Evolutionary conservation across 2,797 vertebrate genomes (phyloP).

Genomic region (Cyprinodon diabolis): DNA sequence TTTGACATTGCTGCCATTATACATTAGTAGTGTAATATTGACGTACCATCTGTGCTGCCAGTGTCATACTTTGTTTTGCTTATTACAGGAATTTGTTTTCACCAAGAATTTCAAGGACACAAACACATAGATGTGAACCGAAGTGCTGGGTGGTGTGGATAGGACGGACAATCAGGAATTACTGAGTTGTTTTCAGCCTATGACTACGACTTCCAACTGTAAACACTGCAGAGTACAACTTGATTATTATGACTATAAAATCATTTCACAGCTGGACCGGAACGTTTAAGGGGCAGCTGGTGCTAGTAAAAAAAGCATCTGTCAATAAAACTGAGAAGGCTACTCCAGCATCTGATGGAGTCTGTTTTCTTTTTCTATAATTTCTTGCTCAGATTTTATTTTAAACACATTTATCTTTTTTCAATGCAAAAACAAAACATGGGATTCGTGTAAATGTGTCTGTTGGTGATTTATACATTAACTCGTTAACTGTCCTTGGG

Average conservation of each 20-base stretch:
- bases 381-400: background rate
- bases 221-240: background rate
- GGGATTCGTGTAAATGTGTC: background rate
- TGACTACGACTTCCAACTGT: background rate
- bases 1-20: background rate
- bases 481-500: too few species aligned
- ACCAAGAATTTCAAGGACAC: background rate
- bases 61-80: background rate
- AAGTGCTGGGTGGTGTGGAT: background rate
- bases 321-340: background rate
- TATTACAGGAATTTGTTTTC: background rate
- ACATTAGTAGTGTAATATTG: background rate
- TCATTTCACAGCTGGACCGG: slow-evolving; percentile 16
- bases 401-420: background rate
- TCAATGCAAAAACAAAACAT: background rate
- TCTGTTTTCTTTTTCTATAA: background rate
- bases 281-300: slow-evolving; percentile 33
- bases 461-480: too few species aligned
- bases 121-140: background rate
- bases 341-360: background rate
- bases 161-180: background rate
- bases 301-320: background rate
- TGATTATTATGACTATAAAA: slow-evolving; percentile 5
- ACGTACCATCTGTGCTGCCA: background rate
- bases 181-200: background rate